These are phyloP conservation scores for Cremastobaeus sp. DNA, from an alignment of 2,888 invertebrate species.

Conservation along the genomic window DNA sequence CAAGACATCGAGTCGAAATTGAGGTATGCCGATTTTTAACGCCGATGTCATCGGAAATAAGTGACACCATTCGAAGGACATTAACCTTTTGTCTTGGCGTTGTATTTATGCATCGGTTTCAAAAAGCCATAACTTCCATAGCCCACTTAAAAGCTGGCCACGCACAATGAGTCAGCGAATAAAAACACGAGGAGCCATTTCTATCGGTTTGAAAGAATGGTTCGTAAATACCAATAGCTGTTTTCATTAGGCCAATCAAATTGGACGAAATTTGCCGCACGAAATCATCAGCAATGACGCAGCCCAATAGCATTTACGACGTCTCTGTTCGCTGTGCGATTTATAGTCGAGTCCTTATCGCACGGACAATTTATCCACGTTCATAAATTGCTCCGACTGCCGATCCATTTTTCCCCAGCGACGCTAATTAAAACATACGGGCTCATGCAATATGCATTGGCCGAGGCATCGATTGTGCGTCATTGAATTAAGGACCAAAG, in stretches of 20 bases:
- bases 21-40: too few relatives aligned
- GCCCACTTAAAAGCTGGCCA: conserved; percentile 26
- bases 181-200: conserved; percentile 35
- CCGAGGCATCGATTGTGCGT: neutral
- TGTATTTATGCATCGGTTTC: too few relatives aligned
- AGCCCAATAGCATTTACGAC: conserved; percentile 26
- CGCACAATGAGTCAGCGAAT: conserved; percentile 38
- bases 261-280: conserved; percentile 16
- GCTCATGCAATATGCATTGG: conserved; percentile 19
- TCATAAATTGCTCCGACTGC: conserved; percentile 20
- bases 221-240: conserved; percentile 23
- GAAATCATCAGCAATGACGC: conserved; percentile 22
- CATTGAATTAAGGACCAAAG: conserved; percentile 14
- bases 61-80: too few relatives aligned
- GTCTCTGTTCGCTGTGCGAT: conserved; percentile 11
- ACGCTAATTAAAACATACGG: conserved; percentile 35
- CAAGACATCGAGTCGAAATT: too few relatives aligned
- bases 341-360: conserved; percentile 23
- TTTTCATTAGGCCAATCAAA: conserved; percentile 37
- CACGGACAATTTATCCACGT: conserved; percentile 22
- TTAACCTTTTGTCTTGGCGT: too few relatives aligned
- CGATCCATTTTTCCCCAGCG: conserved; percentile 11
- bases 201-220: conserved; percentile 4
- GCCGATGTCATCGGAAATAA: too few relatives aligned
- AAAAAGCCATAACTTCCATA: too few relatives aligned